Base-by-base conservation (phyloP, 2,888 invertebrate genomes). In the Nesidiocoris tenuis region DNA sequence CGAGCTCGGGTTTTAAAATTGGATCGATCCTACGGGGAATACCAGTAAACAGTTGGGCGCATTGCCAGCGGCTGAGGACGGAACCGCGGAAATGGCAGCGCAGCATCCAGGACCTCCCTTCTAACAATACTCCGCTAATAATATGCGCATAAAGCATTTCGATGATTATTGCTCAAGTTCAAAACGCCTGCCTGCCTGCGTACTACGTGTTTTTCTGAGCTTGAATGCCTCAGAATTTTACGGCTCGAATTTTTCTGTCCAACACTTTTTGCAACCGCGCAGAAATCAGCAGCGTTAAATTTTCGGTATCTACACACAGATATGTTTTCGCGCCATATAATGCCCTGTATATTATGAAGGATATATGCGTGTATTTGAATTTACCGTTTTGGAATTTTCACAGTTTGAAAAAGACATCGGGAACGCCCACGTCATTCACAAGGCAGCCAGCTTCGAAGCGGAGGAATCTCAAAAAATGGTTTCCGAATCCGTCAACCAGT, bases 321-420 rank as follows among this genome's bases (percentile, higher is more conserved):
- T n/a, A n/a, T n/a, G n/a, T n/a, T n/a, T n/a, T n/a, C n/a, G n/a
- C n/a, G n/a, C n/a, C n/a, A n/a, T n/a, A n/a, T n/a, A n/a, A n/a
- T n/a, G n/a, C n/a, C n/a, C n/a, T n/a, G n/a, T n/a, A n/a, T n/a
- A n/a, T n/a, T n/a, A n/a, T n/a, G n/a, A n/a, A n/a, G n/a, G n/a
- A n/a, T n/a, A n/a, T n/a, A n/a, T n/a, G n/a, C n/a, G n/a, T n/a
- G n/a, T n/a, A n/a, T n/a, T n/a, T n/a, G n/a, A n/a, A n/a, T n/a
- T n/a, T n/a, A n/a, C n/a, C n/a, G n/a, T 39, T 39, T 59, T 59
- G 3, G 19, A 7, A 59, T 59, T 12, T 39, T 16, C 59, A 16
- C 77, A 79, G 79, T 71, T 77, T 55, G 79, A 79, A 67, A 79
- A 79, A 74, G 78, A 77, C 65, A 25, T 79, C 19, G 79, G 79